These are phyloP conservation scores for Eurytoma californica DNA, from an alignment of 2,888 invertebrate genomes.

Conservation along the genomic window DNA sequence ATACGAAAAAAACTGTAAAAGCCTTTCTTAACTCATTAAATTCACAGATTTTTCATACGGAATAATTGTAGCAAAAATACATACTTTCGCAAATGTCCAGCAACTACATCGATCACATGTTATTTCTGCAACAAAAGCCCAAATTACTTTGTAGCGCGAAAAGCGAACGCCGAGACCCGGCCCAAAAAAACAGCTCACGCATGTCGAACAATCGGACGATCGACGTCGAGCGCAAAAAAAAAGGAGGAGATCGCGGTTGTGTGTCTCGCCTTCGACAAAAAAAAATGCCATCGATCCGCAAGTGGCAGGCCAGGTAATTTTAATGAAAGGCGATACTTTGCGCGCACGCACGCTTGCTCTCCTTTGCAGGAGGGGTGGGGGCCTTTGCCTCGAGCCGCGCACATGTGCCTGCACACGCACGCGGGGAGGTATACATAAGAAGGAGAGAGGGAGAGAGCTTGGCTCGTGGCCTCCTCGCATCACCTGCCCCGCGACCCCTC, in stretches of 20 bases:
- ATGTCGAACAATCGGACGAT: not conserved
- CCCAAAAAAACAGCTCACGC: not conserved
- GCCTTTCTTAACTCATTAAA: too few relatives aligned
- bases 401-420: conserved; percentile 10
- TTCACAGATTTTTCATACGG: too few relatives aligned
- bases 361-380: not conserved
- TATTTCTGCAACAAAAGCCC: too few relatives aligned
- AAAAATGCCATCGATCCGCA: conserved; percentile 49
- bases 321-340: conserved; percentile 68
- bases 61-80: too few relatives aligned
- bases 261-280: not conserved
- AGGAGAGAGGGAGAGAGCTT: conserved; percentile 51
- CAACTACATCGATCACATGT: too few relatives aligned
- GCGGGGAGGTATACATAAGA: conserved; percentile 21
- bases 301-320: conserved; percentile 59
- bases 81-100: too few relatives aligned
- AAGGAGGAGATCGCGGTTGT: not conserved
- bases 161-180: too few relatives aligned
- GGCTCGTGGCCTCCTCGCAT: conserved; percentile 62
- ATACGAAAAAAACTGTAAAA: too few relatives aligned
- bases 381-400: conserved; percentile 54
- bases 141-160: too few relatives aligned
- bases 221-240: not conserved
- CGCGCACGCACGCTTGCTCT: conserved; percentile 49
- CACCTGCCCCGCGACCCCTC: conserved; percentile 64